These are phyloP conservation scores for Scaptodrosophila latifasciaeformis DNA, from an alignment of 2,888 invertebrate genomes.

Conservation along the genomic window DNA sequence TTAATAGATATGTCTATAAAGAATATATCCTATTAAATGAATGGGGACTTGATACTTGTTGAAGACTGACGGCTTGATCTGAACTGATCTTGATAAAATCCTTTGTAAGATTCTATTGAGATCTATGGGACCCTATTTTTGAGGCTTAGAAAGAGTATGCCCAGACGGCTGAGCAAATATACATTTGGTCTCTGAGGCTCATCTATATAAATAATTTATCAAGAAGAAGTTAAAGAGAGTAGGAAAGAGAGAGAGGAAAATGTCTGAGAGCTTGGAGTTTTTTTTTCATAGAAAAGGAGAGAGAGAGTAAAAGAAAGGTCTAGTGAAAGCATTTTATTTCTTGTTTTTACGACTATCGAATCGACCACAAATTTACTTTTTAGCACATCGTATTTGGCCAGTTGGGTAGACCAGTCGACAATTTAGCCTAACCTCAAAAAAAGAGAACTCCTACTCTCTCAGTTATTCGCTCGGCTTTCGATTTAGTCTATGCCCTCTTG, in stretches of 20 bases:
- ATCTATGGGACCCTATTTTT: too few relatives aligned
- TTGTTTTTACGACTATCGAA: slow-evolving; percentile 63
- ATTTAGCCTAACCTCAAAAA: not conserved
- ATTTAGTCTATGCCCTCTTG: too few relatives aligned
- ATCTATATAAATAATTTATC: slow-evolving; percentile 55
- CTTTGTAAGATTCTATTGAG: too few relatives aligned
- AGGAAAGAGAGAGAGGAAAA: slow-evolving; percentile 18
- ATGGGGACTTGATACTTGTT: too few relatives aligned
- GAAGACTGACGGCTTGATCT: too few relatives aligned
- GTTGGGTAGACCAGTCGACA: not conserved
- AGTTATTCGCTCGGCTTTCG: not conserved
- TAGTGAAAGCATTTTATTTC: slow-evolving; percentile 24
- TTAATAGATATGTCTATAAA: too few relatives aligned
- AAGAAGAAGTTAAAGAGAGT: slow-evolving; percentile 12
- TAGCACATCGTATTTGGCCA: slow-evolving; percentile 63
- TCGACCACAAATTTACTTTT: slow-evolving; percentile 70
- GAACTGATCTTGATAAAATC: too few relatives aligned
- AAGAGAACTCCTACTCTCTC: not conserved
- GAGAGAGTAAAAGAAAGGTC: too few relatives aligned
- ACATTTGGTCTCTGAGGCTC: slow-evolving; percentile 6
- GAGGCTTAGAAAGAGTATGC: too few relatives aligned
- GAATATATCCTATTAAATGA: too few relatives aligned
- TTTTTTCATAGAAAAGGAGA: too few relatives aligned
- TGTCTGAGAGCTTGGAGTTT: too few relatives aligned
- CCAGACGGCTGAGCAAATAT: slow-evolving; percentile 14